Evolutionary conservation across 2,888 invertebrate genomes (phyloP).

Genomic region (Ectemnius cavifrons): DNA sequence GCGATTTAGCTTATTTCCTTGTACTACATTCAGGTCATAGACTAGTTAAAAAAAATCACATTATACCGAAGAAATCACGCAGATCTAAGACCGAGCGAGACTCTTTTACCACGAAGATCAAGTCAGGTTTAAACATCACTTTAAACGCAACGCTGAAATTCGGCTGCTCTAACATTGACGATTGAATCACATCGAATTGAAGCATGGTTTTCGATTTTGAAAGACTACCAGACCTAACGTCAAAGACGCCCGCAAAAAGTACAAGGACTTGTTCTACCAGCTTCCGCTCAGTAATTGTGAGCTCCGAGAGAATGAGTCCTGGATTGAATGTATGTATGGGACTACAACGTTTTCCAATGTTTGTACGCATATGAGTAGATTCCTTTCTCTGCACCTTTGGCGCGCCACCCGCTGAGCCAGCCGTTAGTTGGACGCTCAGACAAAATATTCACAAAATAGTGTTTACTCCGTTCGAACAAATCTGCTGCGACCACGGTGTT

Average conservation of each 20-base stretch:
- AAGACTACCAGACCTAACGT: conserved; percentile 55
- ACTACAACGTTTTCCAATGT: conserved; percentile 47
- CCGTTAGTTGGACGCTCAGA: conserved; percentile 26
- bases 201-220: conserved; percentile 53
- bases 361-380: conserved; percentile 31
- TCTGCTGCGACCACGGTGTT: conserved; percentile 33
- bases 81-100: conserved; percentile 47
- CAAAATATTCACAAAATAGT: conserved; percentile 50
- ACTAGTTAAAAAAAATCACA: conserved; percentile 49
- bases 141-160: conserved; percentile 56
- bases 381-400: conserved; percentile 23
- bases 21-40: conserved; percentile 42
- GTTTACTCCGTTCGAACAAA: conserved; percentile 53
- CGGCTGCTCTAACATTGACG: conserved; percentile 53
- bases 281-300: conserved; percentile 45
- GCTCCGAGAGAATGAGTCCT: conserved; percentile 48
- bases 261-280: conserved; percentile 53
- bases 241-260: conserved; percentile 44
- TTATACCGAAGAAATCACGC: conserved; percentile 45
- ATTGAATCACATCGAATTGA: conserved; percentile 59
- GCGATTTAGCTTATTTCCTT: conserved; percentile 37
- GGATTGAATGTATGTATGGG: conserved; percentile 40
- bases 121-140: conserved; percentile 49
- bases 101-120: conserved; percentile 37
- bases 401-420: conserved; percentile 17